phyloP scores from a whole-genome alignment of 1,140 invertebrate species.

The Magallana angulata region DNA sequence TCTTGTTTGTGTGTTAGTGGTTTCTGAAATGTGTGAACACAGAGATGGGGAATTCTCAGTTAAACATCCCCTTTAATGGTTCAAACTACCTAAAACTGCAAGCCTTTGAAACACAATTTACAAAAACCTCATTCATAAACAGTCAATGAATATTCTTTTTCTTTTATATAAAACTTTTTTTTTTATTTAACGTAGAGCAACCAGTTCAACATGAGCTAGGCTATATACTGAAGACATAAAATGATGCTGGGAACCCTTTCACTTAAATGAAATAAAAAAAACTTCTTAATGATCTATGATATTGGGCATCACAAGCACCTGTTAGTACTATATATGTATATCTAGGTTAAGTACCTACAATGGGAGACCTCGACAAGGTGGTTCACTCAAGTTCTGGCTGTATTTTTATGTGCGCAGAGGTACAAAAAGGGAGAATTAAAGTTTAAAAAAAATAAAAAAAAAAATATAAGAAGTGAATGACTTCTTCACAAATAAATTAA shows the following conservation, averaged over 20 bases:
- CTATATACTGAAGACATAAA: not conserved
- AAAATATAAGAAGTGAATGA: no score
- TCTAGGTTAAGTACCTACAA: conserved; percentile 22
- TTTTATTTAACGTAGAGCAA: no score
- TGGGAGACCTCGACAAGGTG: conserved; percentile 1
- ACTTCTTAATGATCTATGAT: not conserved
- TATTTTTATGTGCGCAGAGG: conserved; percentile 12
- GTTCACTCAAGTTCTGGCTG: conserved; percentile 16
- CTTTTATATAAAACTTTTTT: no score
- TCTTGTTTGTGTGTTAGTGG: not conserved
- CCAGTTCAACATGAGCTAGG: no score
- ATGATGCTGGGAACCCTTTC: not conserved
- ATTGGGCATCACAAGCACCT: conserved; percentile 34
- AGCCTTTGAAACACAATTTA: not conserved
- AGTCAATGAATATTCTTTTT: no score
- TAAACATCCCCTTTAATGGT: conserved; percentile 1
- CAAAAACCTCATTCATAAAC: no score
- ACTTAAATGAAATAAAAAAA: not conserved
- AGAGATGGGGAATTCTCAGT: not conserved
- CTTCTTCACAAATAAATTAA: no score
- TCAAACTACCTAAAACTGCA: not conserved
- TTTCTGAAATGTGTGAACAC: conserved; percentile 26
- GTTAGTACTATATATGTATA: conserved; percentile 13
- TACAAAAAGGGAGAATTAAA: not conserved
- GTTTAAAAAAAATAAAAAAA: no score